Evolutionary conservation across 2,888 invertebrate species (phyloP).

Genomic region (Gymnosoma rotundatum): DNA sequence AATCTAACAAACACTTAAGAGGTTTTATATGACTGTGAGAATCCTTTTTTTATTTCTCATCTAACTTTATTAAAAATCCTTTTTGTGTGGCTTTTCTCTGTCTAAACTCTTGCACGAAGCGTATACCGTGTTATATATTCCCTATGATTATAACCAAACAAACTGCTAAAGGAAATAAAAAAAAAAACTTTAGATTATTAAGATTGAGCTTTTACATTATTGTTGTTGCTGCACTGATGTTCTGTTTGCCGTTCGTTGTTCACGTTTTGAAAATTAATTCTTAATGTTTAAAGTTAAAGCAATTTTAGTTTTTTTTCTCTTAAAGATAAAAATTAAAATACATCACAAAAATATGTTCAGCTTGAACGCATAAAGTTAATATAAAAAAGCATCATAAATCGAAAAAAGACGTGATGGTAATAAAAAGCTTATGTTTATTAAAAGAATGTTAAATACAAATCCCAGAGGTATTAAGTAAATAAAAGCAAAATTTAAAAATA

Average conservation of each 20-base stretch:
- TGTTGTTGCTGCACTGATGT: background rate
- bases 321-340: too few species aligned
- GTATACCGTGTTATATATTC: constrained; percentile 6
- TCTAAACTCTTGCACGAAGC: background rate
- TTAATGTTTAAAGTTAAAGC: too few species aligned
- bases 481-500: too few species aligned
- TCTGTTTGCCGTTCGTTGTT: background rate
- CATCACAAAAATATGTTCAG: too few species aligned
- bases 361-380: too few species aligned
- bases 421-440: too few species aligned
- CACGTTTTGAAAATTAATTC: constrained; percentile 23
- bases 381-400: too few species aligned
- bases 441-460: too few species aligned
- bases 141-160: background rate
- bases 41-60: background rate
- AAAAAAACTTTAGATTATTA: constrained; percentile 40
- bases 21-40: background rate
- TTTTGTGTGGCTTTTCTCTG: background rate
- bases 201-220: constrained; percentile 29
- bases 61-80: constrained; percentile 30
- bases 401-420: too few species aligned
- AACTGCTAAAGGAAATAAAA: background rate
- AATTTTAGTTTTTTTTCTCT: too few species aligned
- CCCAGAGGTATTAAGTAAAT: too few species aligned
- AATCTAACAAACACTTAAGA: constrained; percentile 17